These are phyloP conservation scores for Chlorops oryzae DNA, from an alignment of 1,140 invertebrate species.

Conservation along the genomic window DNA sequence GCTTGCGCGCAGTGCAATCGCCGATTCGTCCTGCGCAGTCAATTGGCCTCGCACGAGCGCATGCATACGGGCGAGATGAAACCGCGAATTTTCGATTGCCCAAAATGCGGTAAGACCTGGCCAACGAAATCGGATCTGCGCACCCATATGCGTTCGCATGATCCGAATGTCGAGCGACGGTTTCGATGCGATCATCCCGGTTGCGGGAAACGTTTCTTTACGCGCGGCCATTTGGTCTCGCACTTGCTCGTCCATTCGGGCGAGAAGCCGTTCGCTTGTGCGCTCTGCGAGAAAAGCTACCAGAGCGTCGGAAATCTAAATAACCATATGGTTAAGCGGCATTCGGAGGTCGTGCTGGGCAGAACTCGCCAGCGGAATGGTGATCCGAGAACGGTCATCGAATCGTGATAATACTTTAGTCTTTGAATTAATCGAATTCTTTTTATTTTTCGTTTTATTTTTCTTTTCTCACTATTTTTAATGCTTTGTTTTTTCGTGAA, in stretches of 20 bases:
- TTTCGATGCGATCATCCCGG: conserved; percentile 35
- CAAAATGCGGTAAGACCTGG: conserved; percentile 30
- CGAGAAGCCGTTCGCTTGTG: conserved; percentile 34
- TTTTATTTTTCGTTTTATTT: too few species aligned
- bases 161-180: conserved; percentile 34
- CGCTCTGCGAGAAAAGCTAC: conserved; percentile 31
- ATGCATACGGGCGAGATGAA: conserved; percentile 47
- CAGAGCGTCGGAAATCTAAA: conserved; percentile 42
- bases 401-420: too few species aligned
- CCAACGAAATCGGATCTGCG: conserved; percentile 37
- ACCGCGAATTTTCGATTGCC: conserved; percentile 31
- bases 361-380: too few species aligned
- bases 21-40: conserved; percentile 49
- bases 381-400: too few species aligned
- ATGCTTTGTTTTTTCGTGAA: too few species aligned
- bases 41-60: conserved; percentile 46
- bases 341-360: too few species aligned
- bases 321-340: conserved; percentile 33
- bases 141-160: conserved; percentile 40
- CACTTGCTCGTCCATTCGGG: conserved; percentile 39
- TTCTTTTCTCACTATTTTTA: too few species aligned
- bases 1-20: conserved; percentile 47
- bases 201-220: conserved; percentile 39
- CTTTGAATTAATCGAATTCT: too few species aligned
- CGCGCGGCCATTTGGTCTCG: conserved; percentile 34